Base-by-base conservation (phyloP, 30 jellyfish, hydroid and myxozoan genomes). In the Aurelia sp. region DNA sequence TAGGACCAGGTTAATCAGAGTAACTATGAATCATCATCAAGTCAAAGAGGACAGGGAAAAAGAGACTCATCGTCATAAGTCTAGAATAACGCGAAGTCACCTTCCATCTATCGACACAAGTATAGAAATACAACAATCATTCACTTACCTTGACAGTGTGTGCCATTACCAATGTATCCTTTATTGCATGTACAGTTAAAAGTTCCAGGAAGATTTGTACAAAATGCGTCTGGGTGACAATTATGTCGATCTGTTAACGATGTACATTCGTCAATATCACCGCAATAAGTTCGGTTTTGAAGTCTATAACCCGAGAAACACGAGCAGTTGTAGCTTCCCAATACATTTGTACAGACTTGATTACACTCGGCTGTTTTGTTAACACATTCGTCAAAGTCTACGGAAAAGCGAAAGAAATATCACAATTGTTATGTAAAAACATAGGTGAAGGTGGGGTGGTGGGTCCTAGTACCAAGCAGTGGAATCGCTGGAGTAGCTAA, bases 341-440 rank as follows among this genome's bases (percentile, higher is more conserved):
- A 35, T 77, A 33, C 61, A 27, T 79, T 79, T 18, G 71, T 63
- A 19, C 90, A 79, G 13, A 79, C 50, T 66, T 79, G 90, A 20
- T 79, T 41, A 33, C 90, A 79, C 35, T 47, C 38, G 33, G 33
- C 38, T 17, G 81, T 63, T 22, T 35, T 51, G 72, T 79, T 79
- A 0, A 59, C 90, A 63, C 90, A 79, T 79, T 79, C 90, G n/a
- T 79, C 81, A 24, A 33, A 63, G 48, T 79, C 90, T 79, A 53
- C 9, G 15, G 55, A 7, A 7, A 44, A 44, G 55, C 9, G 15
- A 5, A 9, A 8, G 55, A 44, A 8, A 44, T 44, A 44, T 44
- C 55, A 44, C 3, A 44, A 44, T 9, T 7, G 5, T 44, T 16
- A 44, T 44, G 55, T 44, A 2, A 44, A 44, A 44, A 44, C 13